These are phyloP conservation scores for Rhea pennata DNA, from an alignment of 2,113 vertebrate species.

Conservation along the genomic window DNA sequence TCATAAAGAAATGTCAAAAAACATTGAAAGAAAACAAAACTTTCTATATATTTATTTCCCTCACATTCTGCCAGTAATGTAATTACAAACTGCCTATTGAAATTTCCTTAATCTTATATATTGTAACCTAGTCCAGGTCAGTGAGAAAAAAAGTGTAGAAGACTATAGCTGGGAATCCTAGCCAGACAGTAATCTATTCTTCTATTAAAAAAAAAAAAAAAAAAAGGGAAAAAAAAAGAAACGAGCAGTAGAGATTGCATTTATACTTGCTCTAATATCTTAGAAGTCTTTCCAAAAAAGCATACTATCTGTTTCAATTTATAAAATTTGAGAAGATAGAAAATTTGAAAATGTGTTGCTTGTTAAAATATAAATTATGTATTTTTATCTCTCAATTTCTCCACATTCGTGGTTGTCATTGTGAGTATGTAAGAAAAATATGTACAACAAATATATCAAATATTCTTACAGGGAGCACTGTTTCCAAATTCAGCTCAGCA, in stretches of 20 bases:
- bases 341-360: not conserved
- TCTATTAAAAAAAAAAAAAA: not conserved
- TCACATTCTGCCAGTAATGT: not conserved
- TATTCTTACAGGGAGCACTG: not conserved
- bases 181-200: not conserved
- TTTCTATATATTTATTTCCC: not conserved
- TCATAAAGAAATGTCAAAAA: not conserved
- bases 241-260: not conserved
- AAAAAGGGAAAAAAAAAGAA: not conserved
- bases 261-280: not conserved
- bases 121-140: not conserved
- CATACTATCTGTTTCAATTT: not conserved
- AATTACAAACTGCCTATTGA: not conserved
- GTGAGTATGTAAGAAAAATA: not conserved
- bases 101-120: not conserved
- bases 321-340: not conserved
- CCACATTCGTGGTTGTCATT: not conserved
- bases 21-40: not conserved
- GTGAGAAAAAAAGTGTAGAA: not conserved
- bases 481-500: constrained; percentile 47
- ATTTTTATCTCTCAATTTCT: not conserved
- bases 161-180: not conserved
- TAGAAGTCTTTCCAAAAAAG: not conserved
- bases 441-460: not conserved
- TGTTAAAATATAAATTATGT: not conserved